Conservation (phyloP, 2,888 invertebrate species). For the Megastigmus dorsalis region DNA sequence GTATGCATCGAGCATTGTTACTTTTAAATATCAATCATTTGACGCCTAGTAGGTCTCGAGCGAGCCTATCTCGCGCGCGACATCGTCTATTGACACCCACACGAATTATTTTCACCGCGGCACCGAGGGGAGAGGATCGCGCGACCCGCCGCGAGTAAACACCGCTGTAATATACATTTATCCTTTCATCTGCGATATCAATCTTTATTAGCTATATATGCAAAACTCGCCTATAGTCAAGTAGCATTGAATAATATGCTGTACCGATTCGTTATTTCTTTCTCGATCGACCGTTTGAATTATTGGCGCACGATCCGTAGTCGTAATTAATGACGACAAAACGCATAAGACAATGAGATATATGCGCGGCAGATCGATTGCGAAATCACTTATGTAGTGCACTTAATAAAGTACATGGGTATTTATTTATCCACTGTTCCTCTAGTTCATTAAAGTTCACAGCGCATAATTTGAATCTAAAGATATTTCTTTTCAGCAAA, state of each 20-base stretch:
- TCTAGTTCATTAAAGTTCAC: background rate
- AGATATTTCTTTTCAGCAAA: background rate
- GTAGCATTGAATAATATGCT: slow-evolving; percentile 30
- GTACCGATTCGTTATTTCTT: slow-evolving; percentile 10
- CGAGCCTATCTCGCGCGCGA: slow-evolving; percentile 39
- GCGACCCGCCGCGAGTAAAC: too few species aligned
- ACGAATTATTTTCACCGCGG: slow-evolving; percentile 29
- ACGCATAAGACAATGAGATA: too few species aligned
- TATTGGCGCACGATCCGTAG: background rate
- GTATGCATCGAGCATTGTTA: slow-evolving; percentile 48
- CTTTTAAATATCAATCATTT: slow-evolving; percentile 48
- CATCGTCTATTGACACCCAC: slow-evolving; percentile 51
- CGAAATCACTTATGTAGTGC: too few species aligned
- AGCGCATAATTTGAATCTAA: background rate
- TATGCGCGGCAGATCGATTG: too few species aligned
- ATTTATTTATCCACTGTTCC: too few species aligned
- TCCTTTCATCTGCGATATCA: slow-evolving; percentile 48
- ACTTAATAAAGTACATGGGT: too few species aligned
- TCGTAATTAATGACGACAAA: slow-evolving; percentile 7
- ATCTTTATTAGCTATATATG: slow-evolving; percentile 46
- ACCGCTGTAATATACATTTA: slow-evolving; percentile 32
- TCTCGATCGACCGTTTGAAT: background rate
- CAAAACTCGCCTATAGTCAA: slow-evolving; percentile 29
- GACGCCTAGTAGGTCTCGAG: slow-evolving; percentile 13
- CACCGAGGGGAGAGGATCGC: slow-evolving; percentile 23